Percentiles rank a stretch among this genome's conserved stretches.
Evolutionary conservation across 2,888 invertebrate species (phyloP).

Genomic region (Chorisops tibialis): DNA sequence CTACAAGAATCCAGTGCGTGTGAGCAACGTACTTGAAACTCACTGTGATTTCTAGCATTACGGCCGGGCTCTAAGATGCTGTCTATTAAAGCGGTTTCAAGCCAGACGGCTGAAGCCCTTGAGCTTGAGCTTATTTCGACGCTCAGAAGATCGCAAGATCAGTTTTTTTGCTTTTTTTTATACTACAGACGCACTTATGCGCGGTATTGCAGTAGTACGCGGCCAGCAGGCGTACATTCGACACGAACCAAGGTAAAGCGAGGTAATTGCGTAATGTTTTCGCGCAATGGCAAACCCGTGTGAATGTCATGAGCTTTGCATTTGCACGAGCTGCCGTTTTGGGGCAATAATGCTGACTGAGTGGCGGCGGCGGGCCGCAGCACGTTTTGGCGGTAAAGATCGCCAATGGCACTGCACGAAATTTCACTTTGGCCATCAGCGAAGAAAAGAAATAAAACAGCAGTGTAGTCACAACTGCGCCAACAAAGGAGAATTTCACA

Average conservation of each 20-base stretch:
- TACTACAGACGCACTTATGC: background rate
- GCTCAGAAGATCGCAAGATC: constrained; percentile 7
- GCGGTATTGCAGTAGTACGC: background rate
- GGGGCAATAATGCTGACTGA: too few relatives aligned
- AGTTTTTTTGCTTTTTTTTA: background rate
- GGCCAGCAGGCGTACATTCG: background rate
- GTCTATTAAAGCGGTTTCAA: background rate
- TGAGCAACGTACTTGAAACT: too few relatives aligned
- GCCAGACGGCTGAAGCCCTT: constrained; percentile 25
- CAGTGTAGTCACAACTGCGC: background rate
- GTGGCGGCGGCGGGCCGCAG: too few relatives aligned
- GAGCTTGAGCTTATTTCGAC: constrained; percentile 31
- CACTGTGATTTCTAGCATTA: background rate
- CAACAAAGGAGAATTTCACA: background rate
- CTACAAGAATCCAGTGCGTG: background rate
- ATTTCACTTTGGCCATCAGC: background rate
- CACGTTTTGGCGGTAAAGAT: too few relatives aligned
- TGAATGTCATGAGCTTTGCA: too few relatives aligned
- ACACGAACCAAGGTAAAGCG: constrained; percentile 11
- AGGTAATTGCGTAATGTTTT: constrained; percentile 12
- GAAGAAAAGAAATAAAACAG: background rate
- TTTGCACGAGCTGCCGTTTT: too few relatives aligned
- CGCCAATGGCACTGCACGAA: too few relatives aligned
- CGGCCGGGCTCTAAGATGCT: background rate
- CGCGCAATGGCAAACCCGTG: background rate